Evolutionary conservation across 2,888 invertebrate genomes (phyloP).

Genomic region (Crossocerus cetratus): DNA sequence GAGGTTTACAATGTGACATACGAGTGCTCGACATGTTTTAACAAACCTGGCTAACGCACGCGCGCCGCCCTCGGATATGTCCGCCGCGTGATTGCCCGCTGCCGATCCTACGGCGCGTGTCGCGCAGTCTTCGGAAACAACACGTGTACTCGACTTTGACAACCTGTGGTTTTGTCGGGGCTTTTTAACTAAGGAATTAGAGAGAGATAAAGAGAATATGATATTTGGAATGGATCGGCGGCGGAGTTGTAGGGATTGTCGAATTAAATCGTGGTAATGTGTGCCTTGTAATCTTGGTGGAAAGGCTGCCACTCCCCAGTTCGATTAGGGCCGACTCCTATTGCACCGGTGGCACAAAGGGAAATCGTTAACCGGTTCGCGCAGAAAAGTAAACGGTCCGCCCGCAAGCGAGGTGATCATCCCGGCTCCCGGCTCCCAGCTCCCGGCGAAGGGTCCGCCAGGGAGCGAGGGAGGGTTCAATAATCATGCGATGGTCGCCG

Average conservation of each 20-base stretch:
- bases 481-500: conserved; percentile 51
- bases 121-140: not conserved
- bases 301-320: no score
- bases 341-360: conserved; percentile 13
- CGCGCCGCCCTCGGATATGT: not conserved
- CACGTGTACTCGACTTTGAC: not conserved
- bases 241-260: no score
- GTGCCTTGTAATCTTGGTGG: not conserved
- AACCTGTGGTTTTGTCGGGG: no score
- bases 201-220: no score
- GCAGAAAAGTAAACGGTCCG: conserved; percentile 38
- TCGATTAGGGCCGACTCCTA: no score
- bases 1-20: conserved; percentile 7
- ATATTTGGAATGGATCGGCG: no score
- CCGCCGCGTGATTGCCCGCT: not conserved
- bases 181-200: no score
- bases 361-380: conserved; percentile 45
- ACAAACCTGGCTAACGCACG: not conserved
- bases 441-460: conserved; percentile 27
- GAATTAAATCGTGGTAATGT: not conserved
- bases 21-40: conserved; percentile 4
- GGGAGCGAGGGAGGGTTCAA: conserved; percentile 41
- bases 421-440: no score
- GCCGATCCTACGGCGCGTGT: not conserved
- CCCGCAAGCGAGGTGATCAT: conserved; percentile 40